phyloP scores from a whole-genome alignment of 2,113 vertebrate species.

The Pachyramphus minor region DNA sequence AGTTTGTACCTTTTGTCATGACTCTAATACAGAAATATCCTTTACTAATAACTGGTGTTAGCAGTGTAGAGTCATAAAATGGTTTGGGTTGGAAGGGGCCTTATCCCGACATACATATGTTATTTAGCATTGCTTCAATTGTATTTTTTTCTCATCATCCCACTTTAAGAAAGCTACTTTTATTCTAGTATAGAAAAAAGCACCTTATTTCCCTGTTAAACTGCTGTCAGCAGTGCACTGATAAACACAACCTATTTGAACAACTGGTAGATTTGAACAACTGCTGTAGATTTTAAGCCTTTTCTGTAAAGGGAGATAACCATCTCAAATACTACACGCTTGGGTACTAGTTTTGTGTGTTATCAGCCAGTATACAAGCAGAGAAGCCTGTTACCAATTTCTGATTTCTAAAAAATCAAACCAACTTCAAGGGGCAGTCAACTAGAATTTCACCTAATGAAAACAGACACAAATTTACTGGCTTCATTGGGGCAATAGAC shows the following conservation, averaged over 20 bases:
- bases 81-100: not conserved
- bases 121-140: not conserved
- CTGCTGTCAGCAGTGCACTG: not conserved
- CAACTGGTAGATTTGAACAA: not conserved
- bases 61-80: not conserved
- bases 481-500: not conserved
- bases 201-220: not conserved
- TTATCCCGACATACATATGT: not conserved
- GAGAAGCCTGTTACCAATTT: not conserved
- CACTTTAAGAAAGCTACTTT: not conserved
- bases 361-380: not conserved
- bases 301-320: not conserved
- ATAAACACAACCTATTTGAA: not conserved
- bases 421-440: not conserved
- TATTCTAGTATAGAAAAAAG: not conserved
- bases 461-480: not conserved
- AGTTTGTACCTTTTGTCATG: not conserved
- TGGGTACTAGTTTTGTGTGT: not conserved
- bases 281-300: not conserved
- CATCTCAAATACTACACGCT: not conserved
- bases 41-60: not conserved
- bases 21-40: conserved; percentile 16
- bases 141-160: not conserved
- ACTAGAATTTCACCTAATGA: not conserved
- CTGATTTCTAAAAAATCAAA: not conserved